Conservation (phyloP, 2,113 vertebrate genomes). For the Pituophis catenifer region DNA sequence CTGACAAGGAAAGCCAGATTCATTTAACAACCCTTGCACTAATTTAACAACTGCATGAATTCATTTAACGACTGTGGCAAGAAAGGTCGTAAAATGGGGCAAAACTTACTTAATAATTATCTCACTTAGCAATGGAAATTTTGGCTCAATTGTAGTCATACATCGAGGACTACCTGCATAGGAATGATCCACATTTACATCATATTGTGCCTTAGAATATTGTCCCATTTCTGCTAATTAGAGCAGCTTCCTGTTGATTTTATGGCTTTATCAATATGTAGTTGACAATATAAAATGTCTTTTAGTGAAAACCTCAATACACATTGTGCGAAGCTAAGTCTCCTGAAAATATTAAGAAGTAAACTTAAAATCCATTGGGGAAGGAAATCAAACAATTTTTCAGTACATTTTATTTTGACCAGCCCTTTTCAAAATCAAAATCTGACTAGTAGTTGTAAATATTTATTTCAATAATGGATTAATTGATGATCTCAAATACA, state of each 20-base stretch:
- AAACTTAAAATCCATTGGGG: neutral
- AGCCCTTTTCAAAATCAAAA: neutral
- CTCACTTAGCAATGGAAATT: neutral
- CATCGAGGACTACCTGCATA: neutral
- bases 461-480: neutral
- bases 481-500: neutral
- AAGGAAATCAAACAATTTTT: neutral
- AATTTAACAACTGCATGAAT: neutral
- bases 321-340: neutral
- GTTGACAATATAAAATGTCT: neutral
- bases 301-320: neutral
- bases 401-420: neutral
- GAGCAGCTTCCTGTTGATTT: neutral
- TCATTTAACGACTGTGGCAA: neutral
- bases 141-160: neutral
- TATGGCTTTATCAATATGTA: neutral
- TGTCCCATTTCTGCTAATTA: neutral
- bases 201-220: neutral
- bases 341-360: neutral
- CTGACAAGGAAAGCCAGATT: neutral
- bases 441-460: neutral
- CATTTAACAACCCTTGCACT: neutral
- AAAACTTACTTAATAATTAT: neutral
- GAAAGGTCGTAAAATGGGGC: neutral
- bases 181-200: neutral